These are phyloP conservation scores for Sericinus montela DNA, from an alignment of 2,888 invertebrate genomes.

Conservation along the genomic window DNA sequence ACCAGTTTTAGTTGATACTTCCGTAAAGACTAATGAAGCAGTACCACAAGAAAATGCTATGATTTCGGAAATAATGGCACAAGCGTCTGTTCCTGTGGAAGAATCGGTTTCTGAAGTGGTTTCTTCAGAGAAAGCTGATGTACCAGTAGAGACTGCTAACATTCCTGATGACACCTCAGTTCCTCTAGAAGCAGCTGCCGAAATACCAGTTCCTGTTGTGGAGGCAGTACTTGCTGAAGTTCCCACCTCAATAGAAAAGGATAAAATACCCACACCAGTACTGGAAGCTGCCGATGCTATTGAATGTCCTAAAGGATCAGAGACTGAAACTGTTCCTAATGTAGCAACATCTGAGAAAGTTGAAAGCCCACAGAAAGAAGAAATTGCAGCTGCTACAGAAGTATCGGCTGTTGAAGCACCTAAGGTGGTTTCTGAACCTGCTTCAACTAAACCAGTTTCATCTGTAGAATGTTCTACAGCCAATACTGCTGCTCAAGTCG, in stretches of 20 bases:
- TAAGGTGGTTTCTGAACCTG: conserved; percentile 11
- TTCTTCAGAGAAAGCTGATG: conserved; percentile 17
- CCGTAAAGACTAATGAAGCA: conserved; percentile 12
- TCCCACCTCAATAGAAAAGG: background rate
- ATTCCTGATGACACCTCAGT: conserved; percentile 18
- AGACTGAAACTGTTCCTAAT: conserved; percentile 28
- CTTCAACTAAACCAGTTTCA: background rate
- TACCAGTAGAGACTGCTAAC: conserved; percentile 12
- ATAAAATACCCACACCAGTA: conserved; percentile 22
- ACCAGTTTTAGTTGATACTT: conserved; percentile 10
- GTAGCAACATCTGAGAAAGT: background rate
- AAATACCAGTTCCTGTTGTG: conserved; percentile 16
- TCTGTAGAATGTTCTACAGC: conserved; percentile 3
- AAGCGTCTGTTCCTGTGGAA: conserved; percentile 11
- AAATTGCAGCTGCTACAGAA: conserved; percentile 15
- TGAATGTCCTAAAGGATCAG: conserved; percentile 16
- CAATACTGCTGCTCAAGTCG: conserved; percentile 18
- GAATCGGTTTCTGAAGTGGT: conserved; percentile 2
- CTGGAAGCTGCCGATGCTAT: conserved; percentile 27
- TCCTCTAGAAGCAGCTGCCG: conserved; percentile 10
- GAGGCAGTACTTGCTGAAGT: conserved; percentile 13
- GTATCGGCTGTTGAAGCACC: background rate
- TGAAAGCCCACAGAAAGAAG: background rate
- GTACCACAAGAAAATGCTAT: conserved; percentile 8
- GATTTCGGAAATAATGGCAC: background rate